Percentiles rank a stretch among this genome's conserved stretches.
Conservation (phyloP, 2,113 vertebrate species). For the Uria aalge region DNA sequence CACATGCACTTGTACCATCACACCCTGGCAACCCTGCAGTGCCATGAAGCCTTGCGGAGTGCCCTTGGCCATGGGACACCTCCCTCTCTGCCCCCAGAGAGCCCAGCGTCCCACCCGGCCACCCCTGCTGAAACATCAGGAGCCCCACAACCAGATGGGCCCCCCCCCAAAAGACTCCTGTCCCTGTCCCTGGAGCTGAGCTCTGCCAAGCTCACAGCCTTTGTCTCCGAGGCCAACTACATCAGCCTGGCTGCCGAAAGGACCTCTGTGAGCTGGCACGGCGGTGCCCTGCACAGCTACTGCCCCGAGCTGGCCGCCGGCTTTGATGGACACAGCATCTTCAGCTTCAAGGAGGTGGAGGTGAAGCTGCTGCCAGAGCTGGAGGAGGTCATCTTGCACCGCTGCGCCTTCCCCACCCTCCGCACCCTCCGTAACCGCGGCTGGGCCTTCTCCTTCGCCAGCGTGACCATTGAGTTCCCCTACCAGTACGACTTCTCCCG, state of each 20-base stretch:
- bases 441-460: slow-evolving; percentile 86
- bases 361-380: slow-evolving; percentile 80
- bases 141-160: neutral
- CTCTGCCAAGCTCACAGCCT: slow-evolving; percentile 79
- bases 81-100: neutral
- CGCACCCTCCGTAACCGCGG: slow-evolving; percentile 80
- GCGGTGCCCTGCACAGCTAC: slow-evolving; percentile 72
- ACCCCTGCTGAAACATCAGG: neutral
- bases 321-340: slow-evolving; percentile 91
- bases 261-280: slow-evolving; percentile 76
- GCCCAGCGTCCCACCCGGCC: neutral
- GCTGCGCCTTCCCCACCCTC: slow-evolving; percentile 81
- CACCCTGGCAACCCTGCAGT: slow-evolving; percentile 77
- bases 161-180: slow-evolving; percentile 58
- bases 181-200: slow-evolving; percentile 82
- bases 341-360: slow-evolving; percentile 84
- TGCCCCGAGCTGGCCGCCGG: slow-evolving; percentile 82
- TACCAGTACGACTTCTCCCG: slow-evolving; percentile 94
- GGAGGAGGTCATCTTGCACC: slow-evolving; percentile 83
- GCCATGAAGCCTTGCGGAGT: slow-evolving; percentile 66
- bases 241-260: slow-evolving; percentile 81
- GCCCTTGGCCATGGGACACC: neutral
- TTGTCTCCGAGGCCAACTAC: slow-evolving; percentile 83
- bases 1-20: slow-evolving; percentile 97
- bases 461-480: slow-evolving; percentile 86